A percentile compares a stretch with the other conserved stretches of the same genome.
These are phyloP conservation scores for Scaptomyza hsui DNA, from an alignment of 1,140 invertebrate species.

Conservation along the genomic window DNA sequence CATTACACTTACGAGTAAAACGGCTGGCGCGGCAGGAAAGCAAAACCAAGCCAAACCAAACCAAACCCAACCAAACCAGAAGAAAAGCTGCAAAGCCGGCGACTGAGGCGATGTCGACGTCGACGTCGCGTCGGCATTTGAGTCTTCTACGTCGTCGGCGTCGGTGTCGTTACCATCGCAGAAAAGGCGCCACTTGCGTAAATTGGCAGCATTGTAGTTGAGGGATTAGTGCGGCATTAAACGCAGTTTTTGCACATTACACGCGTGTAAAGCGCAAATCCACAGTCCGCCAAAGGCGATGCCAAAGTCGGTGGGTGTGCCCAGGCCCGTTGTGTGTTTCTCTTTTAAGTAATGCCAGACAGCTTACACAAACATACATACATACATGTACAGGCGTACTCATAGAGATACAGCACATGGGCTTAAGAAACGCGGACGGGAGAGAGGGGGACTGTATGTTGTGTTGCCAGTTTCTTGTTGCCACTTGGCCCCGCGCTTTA, in stretches of 20 bases:
- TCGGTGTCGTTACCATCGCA: conserved; percentile 26
- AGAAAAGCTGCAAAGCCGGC: conserved; percentile 45
- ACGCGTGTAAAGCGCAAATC: conserved; percentile 80
- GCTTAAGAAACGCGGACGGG: background rate
- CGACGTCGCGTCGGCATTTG: conserved; percentile 8
- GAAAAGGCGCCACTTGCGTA: conserved; percentile 70
- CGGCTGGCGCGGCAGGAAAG: conserved; percentile 20
- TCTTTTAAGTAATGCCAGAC: conserved; percentile 69
- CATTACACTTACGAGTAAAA: conserved; percentile 60
- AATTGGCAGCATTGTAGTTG: conserved; percentile 82
- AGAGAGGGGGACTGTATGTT: conserved; percentile 35
- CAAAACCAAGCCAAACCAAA: conserved; percentile 24
- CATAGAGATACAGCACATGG: background rate
- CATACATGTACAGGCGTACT: conserved; percentile 3
- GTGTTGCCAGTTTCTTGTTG: conserved; percentile 59
- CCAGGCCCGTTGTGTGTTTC: conserved; percentile 36
- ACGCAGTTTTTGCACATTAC: conserved; percentile 82
- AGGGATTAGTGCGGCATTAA: conserved; percentile 81
- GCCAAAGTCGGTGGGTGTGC: conserved; percentile 20
- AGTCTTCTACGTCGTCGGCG: conserved; percentile 2
- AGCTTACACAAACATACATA: conserved; percentile 9
- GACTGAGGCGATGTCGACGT: conserved; percentile 32
- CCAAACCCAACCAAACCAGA: conserved; percentile 21
- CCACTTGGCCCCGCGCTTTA: conserved; percentile 70
- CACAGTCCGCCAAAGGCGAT: conserved; percentile 49